Evolutionary conservation across 2,888 invertebrate genomes (phyloP).

Genomic region (Phrixothrix hirtus): DNA sequence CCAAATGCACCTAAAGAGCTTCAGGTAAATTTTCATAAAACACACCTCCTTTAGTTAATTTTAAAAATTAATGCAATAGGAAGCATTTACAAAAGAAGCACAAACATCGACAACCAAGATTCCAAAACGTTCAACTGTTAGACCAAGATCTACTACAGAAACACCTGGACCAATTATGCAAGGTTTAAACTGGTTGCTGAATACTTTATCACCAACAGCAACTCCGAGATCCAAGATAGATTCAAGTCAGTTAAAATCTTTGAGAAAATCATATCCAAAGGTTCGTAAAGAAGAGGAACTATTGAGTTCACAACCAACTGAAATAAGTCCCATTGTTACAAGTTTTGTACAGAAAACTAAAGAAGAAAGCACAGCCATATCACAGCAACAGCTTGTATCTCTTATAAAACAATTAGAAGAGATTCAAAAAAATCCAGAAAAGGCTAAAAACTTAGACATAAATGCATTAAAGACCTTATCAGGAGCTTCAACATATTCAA

Average conservation of each 20-base stretch:
- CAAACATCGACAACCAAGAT: slow-evolving; percentile 39
- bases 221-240: slow-evolving; percentile 19
- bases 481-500: background rate
- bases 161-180: slow-evolving; percentile 55
- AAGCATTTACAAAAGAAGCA: slow-evolving; percentile 15
- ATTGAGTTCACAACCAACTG: slow-evolving; percentile 37
- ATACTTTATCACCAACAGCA: slow-evolving; percentile 42
- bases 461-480: slow-evolving; percentile 45
- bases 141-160: slow-evolving; percentile 45
- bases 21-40: too few relatives aligned
- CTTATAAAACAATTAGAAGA: slow-evolving; percentile 49
- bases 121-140: too few relatives aligned
- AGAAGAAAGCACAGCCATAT: slow-evolving; percentile 37
- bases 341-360: slow-evolving; percentile 14
- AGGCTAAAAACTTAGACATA: slow-evolving; percentile 45
- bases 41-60: too few relatives aligned
- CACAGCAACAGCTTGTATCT: slow-evolving; percentile 45
- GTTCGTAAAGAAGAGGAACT: slow-evolving; percentile 16
- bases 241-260: slow-evolving; percentile 32
- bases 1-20: slow-evolving; percentile 69
- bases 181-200: slow-evolving; percentile 53
- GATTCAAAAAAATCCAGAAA: slow-evolving; percentile 50
- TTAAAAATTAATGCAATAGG: too few relatives aligned
- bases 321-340: slow-evolving; percentile 48
- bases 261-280: slow-evolving; percentile 32